phyloP scores from a whole-genome alignment of 2,797 vertebrate species.

The Diceros bicornis region DNA sequence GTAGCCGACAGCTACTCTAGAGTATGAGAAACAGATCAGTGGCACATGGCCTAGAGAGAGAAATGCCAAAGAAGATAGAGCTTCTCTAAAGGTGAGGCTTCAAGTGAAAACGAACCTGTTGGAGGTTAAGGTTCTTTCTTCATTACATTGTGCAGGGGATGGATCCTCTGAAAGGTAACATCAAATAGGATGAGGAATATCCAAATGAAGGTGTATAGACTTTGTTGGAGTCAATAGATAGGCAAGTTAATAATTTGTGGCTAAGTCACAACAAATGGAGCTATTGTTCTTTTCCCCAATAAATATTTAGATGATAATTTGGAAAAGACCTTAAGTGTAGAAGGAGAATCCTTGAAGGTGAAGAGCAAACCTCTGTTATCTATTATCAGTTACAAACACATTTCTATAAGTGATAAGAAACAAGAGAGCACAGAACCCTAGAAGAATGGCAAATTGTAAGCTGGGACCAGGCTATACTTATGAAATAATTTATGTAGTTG shows the following conservation, averaged over 20 bases:
- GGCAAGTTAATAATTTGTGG: background rate
- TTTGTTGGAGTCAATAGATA: background rate
- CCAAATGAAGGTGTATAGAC: background rate
- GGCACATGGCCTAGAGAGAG: conserved; percentile 1
- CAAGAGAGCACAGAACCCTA: background rate
- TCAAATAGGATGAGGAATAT: background rate
- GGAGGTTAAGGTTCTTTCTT: background rate
- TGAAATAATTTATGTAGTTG: conserved; percentile 18
- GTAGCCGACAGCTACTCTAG: background rate
- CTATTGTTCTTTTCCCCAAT: background rate
- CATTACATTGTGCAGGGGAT: background rate
- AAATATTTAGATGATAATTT: conserved; percentile 42
- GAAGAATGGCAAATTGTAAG: conserved; percentile 7
- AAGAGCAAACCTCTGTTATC: conserved; percentile 31
- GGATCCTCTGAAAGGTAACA: background rate
- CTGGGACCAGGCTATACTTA: background rate
- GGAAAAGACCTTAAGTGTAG: background rate
- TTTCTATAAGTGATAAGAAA: conserved; percentile 29
- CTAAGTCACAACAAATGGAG: conserved; percentile 15
- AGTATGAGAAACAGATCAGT: background rate
- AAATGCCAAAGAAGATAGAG: background rate
- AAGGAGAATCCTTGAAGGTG: background rate
- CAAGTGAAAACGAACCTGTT: conserved; percentile 24
- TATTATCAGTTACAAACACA: conserved; percentile 16
- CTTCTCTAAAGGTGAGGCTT: conserved; percentile 8